These are phyloP conservation scores for Eupithecia exiguata DNA, from an alignment of 2,888 invertebrate genomes.

Conservation along the genomic window DNA sequence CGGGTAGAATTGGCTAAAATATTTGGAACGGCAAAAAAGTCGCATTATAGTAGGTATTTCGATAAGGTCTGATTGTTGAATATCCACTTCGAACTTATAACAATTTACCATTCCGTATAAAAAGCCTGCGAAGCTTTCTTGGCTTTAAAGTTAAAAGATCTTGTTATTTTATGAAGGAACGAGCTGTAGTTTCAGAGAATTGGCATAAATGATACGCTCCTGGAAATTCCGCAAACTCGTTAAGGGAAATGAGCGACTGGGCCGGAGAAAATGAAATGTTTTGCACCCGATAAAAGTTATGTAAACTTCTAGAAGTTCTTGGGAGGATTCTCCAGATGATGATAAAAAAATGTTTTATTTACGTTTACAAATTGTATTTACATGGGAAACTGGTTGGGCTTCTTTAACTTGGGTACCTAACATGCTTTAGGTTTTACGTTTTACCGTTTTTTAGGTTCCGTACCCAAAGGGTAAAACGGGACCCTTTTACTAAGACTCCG, in stretches of 20 bases:
- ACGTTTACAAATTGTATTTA: neutral
- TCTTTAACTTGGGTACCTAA: no score
- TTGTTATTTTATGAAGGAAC: conserved; percentile 3
- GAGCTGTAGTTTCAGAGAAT: conserved; percentile 17
- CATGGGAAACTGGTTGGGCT: neutral
- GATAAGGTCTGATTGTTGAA: no score
- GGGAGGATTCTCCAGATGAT: neutral
- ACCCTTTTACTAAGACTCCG: no score
- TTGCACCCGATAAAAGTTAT: conserved; percentile 23
- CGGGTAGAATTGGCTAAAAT: no score
- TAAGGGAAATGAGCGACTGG: conserved; percentile 22
- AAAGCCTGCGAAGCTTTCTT: neutral
- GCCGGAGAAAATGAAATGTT: neutral
- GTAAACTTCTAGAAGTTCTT: conserved; percentile 3
- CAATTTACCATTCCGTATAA: neutral
- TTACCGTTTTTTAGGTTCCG: no score
- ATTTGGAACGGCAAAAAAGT: no score
- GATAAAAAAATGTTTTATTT: neutral
- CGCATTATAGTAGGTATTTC: no score
- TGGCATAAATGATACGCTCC: conserved; percentile 23
- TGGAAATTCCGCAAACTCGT: conserved; percentile 28
- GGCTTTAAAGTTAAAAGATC: neutral
- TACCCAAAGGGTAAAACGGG: no score
- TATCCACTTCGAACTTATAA: neutral
- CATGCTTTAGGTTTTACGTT: no score